phyloP scores from a whole-genome alignment of 2,113 vertebrate genomes.

The Thamnophis sirtalis region DNA sequence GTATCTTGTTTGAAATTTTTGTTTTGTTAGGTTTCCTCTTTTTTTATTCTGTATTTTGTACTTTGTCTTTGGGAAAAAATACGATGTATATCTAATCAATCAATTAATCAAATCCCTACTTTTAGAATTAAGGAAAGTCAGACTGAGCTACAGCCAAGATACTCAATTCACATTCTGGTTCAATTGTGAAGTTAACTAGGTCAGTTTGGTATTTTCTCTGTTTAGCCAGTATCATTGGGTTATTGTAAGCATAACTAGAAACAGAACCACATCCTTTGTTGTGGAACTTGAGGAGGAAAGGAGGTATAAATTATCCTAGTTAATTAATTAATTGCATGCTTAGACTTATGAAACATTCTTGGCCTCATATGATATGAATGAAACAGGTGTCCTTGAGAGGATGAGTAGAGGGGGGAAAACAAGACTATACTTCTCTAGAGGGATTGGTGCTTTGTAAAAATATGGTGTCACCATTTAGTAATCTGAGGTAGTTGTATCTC shows the following conservation, averaged over 20 bases:
- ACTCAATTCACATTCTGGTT: not conserved
- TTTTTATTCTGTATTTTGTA: not conserved
- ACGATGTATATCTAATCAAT: not conserved
- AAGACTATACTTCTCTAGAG: constrained; percentile 40
- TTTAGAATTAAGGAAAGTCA: not conserved
- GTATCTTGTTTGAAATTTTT: not conserved
- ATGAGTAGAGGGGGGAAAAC: not conserved
- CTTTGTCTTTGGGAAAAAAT: not conserved
- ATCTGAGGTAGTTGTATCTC: constrained; percentile 37
- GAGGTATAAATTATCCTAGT: not conserved
- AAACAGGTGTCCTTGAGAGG: fast-evolving
- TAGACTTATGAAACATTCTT: constrained; percentile 12
- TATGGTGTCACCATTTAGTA: constrained; percentile 42
- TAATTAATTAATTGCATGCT: not conserved
- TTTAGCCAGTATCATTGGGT: not conserved
- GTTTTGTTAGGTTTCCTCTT: not conserved
- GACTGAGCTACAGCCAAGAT: not conserved
- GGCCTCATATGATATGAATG: constrained; percentile 2
- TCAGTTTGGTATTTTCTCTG: not conserved
- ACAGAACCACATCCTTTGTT: not conserved
- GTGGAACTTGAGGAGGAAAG: not conserved
- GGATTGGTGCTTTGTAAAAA: constrained; percentile 37
- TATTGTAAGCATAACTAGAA: not conserved
- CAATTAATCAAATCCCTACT: not conserved
- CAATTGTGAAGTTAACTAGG: not conserved